Conservation (phyloP, 2,113 vertebrate species). For the Eublepharis macularius region DNA sequence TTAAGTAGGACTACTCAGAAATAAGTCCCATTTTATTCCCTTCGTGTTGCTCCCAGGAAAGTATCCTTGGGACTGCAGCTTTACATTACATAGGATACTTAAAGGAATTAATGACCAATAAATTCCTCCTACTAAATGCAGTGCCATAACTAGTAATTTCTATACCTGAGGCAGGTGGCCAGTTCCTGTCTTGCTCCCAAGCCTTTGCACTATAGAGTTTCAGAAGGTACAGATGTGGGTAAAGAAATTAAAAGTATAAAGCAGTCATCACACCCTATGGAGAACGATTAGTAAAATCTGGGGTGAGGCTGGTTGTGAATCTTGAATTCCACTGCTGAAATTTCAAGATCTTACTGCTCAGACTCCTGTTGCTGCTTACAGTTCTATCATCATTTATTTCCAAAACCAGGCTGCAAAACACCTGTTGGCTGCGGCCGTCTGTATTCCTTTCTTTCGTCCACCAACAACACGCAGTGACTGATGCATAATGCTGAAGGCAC, state of each 20-base stretch:
- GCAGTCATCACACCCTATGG: not conserved
- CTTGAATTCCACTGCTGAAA: not conserved
- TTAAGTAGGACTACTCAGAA: too few relatives aligned
- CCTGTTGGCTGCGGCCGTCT: not conserved
- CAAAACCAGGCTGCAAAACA: not conserved
- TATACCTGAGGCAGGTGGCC: too few relatives aligned
- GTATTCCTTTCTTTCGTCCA: not conserved
- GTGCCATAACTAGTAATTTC: not conserved
- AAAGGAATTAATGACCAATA: not conserved
- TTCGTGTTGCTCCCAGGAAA: too few relatives aligned
- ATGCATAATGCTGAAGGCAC: not conserved
- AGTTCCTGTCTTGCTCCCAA: not conserved
- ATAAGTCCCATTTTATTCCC: too few relatives aligned
- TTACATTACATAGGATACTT: not conserved
- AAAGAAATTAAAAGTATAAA: not conserved
- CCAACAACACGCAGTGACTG: not conserved
- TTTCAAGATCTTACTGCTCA: not conserved
- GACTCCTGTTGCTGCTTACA: not conserved
- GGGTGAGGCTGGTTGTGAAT: not conserved
- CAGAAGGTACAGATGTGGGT: not conserved
- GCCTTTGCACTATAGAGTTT: not conserved
- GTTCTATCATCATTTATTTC: not conserved
- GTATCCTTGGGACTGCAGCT: too few relatives aligned
- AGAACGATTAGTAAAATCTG: not conserved
- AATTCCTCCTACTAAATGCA: not conserved